phyloP scores from a whole-genome alignment of 1,140 invertebrate species.

The Ceratina australensis region DNA sequence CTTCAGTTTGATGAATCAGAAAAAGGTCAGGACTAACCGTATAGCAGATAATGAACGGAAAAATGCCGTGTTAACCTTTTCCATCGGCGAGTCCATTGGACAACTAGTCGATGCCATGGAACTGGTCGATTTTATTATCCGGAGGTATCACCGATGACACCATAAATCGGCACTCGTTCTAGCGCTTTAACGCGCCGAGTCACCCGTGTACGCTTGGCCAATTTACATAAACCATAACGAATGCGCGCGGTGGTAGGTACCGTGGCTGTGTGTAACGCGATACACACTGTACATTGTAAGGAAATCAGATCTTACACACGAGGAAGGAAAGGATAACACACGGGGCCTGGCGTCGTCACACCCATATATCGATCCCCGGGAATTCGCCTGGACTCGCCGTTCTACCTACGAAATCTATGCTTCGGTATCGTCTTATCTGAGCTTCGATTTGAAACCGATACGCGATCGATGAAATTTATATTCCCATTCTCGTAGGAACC shows the following conservation, averaged over 20 bases:
- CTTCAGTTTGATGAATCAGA: not conserved
- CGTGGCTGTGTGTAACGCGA: constrained; percentile 54
- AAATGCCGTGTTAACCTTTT: constrained; percentile 1
- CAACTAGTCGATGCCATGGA: not conserved
- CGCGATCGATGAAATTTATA: constrained; percentile 30
- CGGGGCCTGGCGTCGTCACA: constrained; percentile 35
- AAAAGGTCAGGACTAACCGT: not conserved
- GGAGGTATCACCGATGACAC: constrained; percentile 9
- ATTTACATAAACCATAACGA: constrained; percentile 54
- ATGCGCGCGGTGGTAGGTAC: constrained; percentile 54
- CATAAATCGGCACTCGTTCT: constrained; percentile 5
- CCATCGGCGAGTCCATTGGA: not conserved
- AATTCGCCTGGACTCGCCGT: constrained; percentile 21
- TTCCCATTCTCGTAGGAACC: constrained; percentile 6
- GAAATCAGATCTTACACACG: constrained; percentile 68
- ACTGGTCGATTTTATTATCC: not conserved
- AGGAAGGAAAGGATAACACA: constrained; percentile 61
- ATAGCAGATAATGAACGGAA: not conserved
- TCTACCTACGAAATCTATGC: constrained; percentile 40
- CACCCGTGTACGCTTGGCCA: constrained; percentile 10
- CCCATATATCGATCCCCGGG: constrained; percentile 49
- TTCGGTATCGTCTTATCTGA: constrained; percentile 35
- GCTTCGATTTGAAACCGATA: constrained; percentile 15
- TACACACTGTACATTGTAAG: constrained; percentile 54
- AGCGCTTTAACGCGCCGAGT: constrained; percentile 15